phyloP scores from a whole-genome alignment of 2,113 vertebrate genomes.

The Paraplagusia blochii region DNA sequence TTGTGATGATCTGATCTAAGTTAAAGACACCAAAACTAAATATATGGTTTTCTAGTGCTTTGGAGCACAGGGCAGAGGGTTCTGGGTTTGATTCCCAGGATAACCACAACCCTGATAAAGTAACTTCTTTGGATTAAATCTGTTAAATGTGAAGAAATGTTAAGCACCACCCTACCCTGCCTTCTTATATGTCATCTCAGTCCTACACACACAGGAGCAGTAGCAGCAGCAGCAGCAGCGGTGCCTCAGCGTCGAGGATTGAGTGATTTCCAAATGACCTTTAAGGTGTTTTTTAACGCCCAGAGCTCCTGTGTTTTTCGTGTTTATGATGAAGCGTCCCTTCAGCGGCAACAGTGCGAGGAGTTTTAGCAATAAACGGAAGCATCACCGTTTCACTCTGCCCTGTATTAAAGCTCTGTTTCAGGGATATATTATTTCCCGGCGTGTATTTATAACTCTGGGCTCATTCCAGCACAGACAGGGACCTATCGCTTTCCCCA shows the following conservation, averaged over 20 bases:
- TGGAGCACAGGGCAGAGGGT: no score
- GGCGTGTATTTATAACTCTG: slow-evolving; percentile 67
- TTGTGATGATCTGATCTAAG: no score
- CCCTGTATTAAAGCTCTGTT: slow-evolving; percentile 49
- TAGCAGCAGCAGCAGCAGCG: slow-evolving; percentile 13
- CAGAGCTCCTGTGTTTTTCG: neutral
- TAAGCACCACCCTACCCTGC: no score
- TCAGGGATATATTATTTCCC: slow-evolving; percentile 55
- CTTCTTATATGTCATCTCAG: no score
- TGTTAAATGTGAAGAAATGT: no score
- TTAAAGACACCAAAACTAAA: no score
- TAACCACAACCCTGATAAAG: no score
- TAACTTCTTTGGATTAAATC: no score
- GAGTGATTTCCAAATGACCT: slow-evolving; percentile 24
- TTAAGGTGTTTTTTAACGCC: slow-evolving; percentile 29
- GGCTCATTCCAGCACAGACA: slow-evolving; percentile 56
- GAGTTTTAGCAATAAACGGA: slow-evolving; percentile 54
- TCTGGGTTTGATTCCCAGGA: no score
- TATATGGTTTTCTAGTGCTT: no score
- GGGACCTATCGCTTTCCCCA: slow-evolving; percentile 54
- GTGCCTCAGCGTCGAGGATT: no score
- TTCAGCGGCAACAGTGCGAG: slow-evolving; percentile 30
- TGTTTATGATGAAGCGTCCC: slow-evolving; percentile 1
- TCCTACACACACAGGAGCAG: no score
- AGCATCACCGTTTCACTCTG: slow-evolving; percentile 41